A percentile compares a stretch with the other conserved stretches of the same genome.
These are phyloP conservation scores for Sipha maydis DNA, from an alignment of 2,888 invertebrate genomes.

Conservation along the genomic window DNA sequence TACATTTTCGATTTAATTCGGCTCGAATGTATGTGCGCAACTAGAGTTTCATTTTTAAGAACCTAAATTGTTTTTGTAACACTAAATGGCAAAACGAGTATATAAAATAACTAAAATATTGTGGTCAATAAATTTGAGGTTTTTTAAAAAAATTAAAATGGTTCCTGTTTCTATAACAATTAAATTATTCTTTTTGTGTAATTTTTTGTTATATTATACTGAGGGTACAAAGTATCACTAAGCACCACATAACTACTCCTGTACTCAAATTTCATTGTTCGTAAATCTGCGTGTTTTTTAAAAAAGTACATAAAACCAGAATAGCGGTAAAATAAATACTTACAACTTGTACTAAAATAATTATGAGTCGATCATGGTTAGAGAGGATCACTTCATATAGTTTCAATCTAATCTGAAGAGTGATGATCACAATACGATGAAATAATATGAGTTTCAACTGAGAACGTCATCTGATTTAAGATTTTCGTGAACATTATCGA, in stretches of 20 bases:
- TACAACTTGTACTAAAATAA: not conserved
- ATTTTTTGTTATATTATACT: too few species aligned
- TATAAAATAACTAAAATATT: not conserved
- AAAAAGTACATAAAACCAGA: too few species aligned
- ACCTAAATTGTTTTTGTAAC: not conserved
- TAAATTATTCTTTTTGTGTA: too few species aligned
- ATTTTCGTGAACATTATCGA: not conserved
- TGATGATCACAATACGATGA: not conserved
- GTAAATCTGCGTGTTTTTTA: not conserved
- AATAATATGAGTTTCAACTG: not conserved
- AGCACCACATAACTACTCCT: too few species aligned
- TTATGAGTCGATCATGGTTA: not conserved
- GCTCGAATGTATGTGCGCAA: not conserved
- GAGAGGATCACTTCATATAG: not conserved
- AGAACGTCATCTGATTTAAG: slow-evolving; percentile 29
- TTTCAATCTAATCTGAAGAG: not conserved
- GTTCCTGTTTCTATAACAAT: too few species aligned
- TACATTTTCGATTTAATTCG: not conserved
- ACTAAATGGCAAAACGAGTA: not conserved
- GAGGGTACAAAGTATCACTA: too few species aligned
- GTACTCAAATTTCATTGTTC: not conserved
- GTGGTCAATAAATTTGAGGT: too few species aligned
- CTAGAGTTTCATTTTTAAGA: too few species aligned
- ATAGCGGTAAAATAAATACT: too few species aligned
- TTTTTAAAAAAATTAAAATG: not conserved